phyloP scores from a whole-genome alignment of 2,113 vertebrate genomes.

The Pandion haliaetus region DNA sequence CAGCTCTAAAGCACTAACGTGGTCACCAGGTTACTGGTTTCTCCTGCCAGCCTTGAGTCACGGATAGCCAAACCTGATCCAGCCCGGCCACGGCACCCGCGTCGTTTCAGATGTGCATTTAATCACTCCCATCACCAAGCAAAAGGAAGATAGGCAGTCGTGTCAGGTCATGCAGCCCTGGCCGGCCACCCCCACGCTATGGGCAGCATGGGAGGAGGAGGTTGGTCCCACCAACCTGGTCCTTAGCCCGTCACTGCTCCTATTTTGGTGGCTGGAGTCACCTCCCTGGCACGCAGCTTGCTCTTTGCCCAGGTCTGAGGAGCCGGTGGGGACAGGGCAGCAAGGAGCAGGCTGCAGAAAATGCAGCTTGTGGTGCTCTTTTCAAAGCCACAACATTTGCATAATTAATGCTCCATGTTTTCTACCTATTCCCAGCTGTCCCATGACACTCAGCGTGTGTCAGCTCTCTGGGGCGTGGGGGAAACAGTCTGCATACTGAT shows the following conservation, averaged over 20 bases:
- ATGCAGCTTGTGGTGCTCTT: not conserved
- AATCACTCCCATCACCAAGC: not conserved
- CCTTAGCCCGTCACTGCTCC: not conserved
- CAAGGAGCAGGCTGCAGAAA: not conserved
- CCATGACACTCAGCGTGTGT: not conserved
- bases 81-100: accelerated
- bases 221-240: accelerated
- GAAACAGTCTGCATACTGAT: not conserved
- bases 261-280: not conserved
- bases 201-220: not conserved
- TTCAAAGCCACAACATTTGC: not conserved
- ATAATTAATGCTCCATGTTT: not conserved
- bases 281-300: not conserved
- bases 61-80: not conserved
- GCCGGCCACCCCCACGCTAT: accelerated
- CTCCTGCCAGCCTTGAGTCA: not conserved
- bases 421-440: not conserved
- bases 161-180: not conserved
- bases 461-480: not conserved
- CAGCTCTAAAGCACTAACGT: not conserved
- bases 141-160: not conserved
- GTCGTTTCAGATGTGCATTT: not conserved
- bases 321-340: accelerated
- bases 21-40: not conserved
- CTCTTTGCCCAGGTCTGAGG: not conserved